Evolutionary conservation across 2,113 vertebrate genomes (phyloP).

Genomic region (Alexandromys fortis): DNA sequence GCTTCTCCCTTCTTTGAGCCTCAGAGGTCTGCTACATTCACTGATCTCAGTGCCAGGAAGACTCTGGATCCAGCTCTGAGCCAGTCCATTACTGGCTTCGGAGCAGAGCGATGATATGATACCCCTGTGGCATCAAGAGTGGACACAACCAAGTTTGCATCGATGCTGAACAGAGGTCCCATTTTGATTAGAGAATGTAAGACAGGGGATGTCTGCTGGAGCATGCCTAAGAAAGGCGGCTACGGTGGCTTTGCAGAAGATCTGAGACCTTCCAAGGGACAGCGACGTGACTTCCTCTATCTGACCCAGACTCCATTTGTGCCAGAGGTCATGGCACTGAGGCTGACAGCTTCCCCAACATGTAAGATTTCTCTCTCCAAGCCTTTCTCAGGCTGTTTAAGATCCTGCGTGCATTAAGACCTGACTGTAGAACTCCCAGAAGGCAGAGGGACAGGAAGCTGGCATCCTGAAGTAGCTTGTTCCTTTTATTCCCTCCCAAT

Average conservation of each 20-base stretch:
- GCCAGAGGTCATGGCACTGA: neutral
- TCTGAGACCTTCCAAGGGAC: neutral
- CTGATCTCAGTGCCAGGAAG: neutral
- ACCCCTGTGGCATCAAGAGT: neutral
- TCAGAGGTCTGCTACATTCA: neutral
- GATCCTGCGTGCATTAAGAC: neutral
- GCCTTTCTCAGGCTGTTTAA: neutral
- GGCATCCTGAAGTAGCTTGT: neutral
- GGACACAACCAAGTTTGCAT: neutral
- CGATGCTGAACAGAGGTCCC: neutral
- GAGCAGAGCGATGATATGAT: neutral
- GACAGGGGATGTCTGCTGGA: neutral
- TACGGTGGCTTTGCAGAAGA: neutral
- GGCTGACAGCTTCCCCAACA: neutral
- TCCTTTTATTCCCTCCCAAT: slow-evolving; percentile 43
- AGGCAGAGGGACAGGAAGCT: neutral
- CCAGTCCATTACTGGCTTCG: neutral
- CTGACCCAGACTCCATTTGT: neutral
- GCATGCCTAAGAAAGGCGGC: neutral
- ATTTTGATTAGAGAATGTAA: neutral
- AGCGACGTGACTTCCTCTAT: neutral
- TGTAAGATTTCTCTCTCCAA: neutral
- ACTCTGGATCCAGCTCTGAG: neutral
- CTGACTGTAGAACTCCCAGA: neutral
- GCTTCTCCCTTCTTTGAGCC: neutral